Evolutionary conservation across 92 coral and sea anemone genomes (phyloP).

Genomic region (Palythoa heliodiscus): DNA sequence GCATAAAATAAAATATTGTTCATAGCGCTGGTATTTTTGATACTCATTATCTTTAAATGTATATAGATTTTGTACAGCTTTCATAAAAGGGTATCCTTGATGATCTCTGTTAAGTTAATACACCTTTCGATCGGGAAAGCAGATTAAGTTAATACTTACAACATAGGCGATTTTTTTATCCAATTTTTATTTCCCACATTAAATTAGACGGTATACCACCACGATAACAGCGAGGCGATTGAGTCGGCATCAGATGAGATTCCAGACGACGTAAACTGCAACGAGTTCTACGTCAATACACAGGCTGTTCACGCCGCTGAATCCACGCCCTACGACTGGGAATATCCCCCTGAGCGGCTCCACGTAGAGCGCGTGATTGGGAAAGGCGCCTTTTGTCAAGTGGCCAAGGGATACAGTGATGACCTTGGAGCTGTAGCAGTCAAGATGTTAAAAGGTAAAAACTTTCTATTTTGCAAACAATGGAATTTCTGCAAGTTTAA

Average conservation of each 20-base stretch:
- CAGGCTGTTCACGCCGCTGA: not conserved
- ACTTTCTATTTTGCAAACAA: not conserved
- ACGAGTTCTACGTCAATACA: slow-evolving; percentile 17
- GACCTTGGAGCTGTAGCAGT: slow-evolving; percentile 84
- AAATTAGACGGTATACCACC: slow-evolving; percentile 23
- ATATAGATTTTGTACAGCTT: too few species aligned
- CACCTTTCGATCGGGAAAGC: too few species aligned
- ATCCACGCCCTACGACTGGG: slow-evolving; percentile 55
- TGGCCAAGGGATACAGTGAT: slow-evolving; percentile 67
- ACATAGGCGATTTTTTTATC: not conserved
- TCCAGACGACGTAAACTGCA: slow-evolving; percentile 19
- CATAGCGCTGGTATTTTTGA: too few species aligned
- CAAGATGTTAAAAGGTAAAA: slow-evolving; percentile 70
- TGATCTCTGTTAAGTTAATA: too few species aligned
- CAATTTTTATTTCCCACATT: not conserved
- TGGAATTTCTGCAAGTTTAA: not conserved
- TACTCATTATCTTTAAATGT: too few species aligned
- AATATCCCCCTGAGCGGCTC: slow-evolving; percentile 61
- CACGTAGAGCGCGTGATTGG: slow-evolving; percentile 65
- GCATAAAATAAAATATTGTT: too few species aligned
- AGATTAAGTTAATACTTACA: too few species aligned
- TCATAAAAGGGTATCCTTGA: too few species aligned
- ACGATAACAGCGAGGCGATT: slow-evolving; percentile 12
- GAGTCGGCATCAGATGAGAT: slow-evolving; percentile 14
- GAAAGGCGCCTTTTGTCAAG: slow-evolving; percentile 84